Evolutionary conservation across 2,113 vertebrate genomes (phyloP).

Genomic region (Meles meles): DNA sequence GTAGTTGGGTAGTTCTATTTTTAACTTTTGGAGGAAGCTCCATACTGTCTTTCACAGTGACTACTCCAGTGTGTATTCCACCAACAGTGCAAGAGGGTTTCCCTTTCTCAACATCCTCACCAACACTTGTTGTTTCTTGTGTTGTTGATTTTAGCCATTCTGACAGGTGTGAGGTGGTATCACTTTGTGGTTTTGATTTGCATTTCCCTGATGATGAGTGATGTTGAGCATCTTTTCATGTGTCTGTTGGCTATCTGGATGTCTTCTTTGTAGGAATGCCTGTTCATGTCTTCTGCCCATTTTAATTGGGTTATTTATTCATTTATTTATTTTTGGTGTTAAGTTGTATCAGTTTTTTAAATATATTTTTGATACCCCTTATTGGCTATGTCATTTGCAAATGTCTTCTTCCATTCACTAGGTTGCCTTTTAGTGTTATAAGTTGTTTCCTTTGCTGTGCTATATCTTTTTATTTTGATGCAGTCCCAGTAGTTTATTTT

Average conservation of each 20-base stretch:
- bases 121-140: not conserved
- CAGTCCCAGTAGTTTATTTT: not conserved
- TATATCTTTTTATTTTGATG: not conserved
- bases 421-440: not conserved
- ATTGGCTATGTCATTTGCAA: not conserved
- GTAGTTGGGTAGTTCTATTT: not conserved
- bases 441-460: not conserved
- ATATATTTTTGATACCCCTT: not conserved
- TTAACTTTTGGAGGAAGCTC: not conserved
- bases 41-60: not conserved
- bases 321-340: not conserved
- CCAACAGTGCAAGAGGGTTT: no score
- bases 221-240: not conserved
- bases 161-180: not conserved
- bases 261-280: not conserved
- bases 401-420: not conserved
- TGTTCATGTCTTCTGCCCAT: not conserved
- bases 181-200: not conserved
- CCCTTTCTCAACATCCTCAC: not conserved
- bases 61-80: not conserved
- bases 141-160: not conserved
- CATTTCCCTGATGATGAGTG: not conserved
- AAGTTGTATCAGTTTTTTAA: not conserved
- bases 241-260: not conserved
- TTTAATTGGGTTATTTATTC: not conserved